Conservation (phyloP, 23 tunicate species). For the Trididemnum miniatum region DNA sequence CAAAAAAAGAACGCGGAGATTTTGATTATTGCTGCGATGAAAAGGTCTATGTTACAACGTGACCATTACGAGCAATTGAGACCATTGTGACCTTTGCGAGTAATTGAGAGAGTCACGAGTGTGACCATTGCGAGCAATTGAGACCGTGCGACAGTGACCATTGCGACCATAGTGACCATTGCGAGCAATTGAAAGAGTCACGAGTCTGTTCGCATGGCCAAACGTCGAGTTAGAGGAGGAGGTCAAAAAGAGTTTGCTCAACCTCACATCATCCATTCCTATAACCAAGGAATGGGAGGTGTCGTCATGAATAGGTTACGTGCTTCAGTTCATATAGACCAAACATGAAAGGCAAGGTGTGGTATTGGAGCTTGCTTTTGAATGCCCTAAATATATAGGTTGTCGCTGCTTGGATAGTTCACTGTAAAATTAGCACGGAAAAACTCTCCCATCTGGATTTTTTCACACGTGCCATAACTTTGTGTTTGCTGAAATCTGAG, state of each 20-base stretch:
- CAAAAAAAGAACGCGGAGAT: background rate
- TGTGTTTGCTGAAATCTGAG: background rate
- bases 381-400: background rate
- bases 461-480: no score
- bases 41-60: background rate
- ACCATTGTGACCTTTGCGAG: no score
- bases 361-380: background rate
- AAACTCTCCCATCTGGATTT: background rate
- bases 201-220: background rate
- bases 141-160: no score
- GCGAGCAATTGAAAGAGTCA: conserved; percentile 11
- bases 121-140: no score
- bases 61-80: no score
- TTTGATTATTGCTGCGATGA: background rate
- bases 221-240: background rate
- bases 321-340: background rate
- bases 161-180: background rate
- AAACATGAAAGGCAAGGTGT: no score
- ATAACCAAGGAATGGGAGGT: background rate
- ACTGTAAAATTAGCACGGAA: background rate
- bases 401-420: conserved; percentile 4
- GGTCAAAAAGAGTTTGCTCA: no score
- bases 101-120: no score
- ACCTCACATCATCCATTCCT: background rate
- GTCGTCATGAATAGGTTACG: background rate